A percentile compares a stretch with the other conserved stretches of the same genome.
Conservation (phyloP, 2,888 invertebrate genomes). For the Thereva unica region DNA sequence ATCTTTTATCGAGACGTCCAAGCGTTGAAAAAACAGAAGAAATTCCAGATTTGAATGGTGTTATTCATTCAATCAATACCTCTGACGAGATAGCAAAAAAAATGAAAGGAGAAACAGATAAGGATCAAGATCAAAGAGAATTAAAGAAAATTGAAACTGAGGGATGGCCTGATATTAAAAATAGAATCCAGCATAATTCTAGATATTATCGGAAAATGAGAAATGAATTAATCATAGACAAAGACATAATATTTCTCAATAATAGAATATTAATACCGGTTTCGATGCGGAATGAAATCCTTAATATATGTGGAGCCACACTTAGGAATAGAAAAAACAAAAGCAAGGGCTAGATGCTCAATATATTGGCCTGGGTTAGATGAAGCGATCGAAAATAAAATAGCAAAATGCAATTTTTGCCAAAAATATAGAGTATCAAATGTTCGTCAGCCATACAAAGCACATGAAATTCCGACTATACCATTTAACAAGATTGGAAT, state of each 20-base stretch:
- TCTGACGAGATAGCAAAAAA: slow-evolving; percentile 35
- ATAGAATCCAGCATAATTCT: neutral
- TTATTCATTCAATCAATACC: slow-evolving; percentile 41
- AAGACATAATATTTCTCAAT: slow-evolving; percentile 13
- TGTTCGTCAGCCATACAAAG: slow-evolving; percentile 33
- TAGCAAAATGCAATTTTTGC: slow-evolving; percentile 30
- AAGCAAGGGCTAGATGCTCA: slow-evolving; percentile 12
- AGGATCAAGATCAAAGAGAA: slow-evolving; percentile 18
- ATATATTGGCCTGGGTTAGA: slow-evolving; percentile 31
- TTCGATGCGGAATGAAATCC: neutral
- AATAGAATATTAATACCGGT: slow-evolving; percentile 10
- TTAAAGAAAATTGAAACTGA: slow-evolving; percentile 9
- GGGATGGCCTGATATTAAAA: slow-evolving; percentile 13
- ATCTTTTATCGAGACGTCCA: slow-evolving; percentile 35
- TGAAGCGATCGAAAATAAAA: slow-evolving; percentile 27
- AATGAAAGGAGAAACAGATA: slow-evolving; percentile 36
- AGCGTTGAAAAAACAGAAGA: slow-evolving; percentile 11
- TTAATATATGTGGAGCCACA: slow-evolving; percentile 15
- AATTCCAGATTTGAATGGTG: slow-evolving; percentile 37
- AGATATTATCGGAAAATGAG: slow-evolving; percentile 16
- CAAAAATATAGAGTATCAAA: slow-evolving; percentile 22
- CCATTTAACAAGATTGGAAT: too few species aligned
- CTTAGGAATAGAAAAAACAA: slow-evolving; percentile 35
- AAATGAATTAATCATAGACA: slow-evolving; percentile 1
- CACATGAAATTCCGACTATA: slow-evolving; percentile 28